A percentile compares a stretch with the other conserved stretches of the same genome.
Conservation (phyloP, 23 tunicate species). For the Diplosoma virens region DNA sequence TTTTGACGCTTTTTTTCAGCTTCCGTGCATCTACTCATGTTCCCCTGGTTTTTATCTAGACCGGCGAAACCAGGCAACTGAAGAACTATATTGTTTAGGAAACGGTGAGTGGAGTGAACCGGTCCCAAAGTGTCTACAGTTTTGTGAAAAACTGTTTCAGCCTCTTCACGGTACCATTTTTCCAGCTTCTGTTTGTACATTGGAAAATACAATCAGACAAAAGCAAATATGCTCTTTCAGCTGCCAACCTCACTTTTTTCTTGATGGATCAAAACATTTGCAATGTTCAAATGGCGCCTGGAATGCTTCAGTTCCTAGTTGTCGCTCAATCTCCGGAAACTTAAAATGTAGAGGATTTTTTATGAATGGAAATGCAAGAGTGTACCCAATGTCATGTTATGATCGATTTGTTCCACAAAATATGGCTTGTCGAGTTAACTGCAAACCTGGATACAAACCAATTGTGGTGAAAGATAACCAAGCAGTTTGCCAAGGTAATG, state of each 20-base stretch:
- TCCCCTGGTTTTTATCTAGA: not conserved
- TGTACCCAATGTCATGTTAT: not conserved
- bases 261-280: not conserved
- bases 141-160: not conserved
- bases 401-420: not conserved
- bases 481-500: slow-evolving; percentile 1
- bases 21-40: not conserved
- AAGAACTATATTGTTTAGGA: not conserved
- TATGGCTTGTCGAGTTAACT: not conserved
- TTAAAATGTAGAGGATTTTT: not conserved
- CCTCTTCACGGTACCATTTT: not conserved
- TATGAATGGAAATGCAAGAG: not conserved
- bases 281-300: not conserved
- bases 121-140: not conserved
- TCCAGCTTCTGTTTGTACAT: not conserved
- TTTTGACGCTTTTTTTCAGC: not conserved
- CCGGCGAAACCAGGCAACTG: not conserved
- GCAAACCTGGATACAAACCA: not conserved
- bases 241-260: not conserved
- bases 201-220: not conserved
- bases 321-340: not conserved
- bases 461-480: not conserved
- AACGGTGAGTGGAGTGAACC: slow-evolving; percentile 2
- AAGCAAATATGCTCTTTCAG: not conserved
- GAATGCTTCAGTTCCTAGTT: not conserved